Evolutionary conservation across 2,888 invertebrate genomes (phyloP), one percentile per base, ranked within the genome.

Genomic region (Phyllotreta cruciferae): DNA sequence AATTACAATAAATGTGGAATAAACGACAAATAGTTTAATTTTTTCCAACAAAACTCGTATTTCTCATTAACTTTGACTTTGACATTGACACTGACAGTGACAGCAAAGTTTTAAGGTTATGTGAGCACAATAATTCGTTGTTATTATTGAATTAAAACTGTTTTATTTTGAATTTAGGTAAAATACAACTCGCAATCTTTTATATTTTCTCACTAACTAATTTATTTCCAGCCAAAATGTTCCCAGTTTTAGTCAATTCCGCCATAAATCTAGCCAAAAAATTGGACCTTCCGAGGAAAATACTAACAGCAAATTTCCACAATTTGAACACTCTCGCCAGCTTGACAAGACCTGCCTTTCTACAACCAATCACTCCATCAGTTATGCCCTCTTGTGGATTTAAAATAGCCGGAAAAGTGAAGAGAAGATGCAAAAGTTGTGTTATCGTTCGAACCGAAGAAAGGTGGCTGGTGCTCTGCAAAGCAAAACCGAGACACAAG

Each of bases 361-460:
- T 77, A 58, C 52, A 60, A 24, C 74, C 77, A 6, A 36, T 54
- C 35, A 66, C 41, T 3, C 58, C 66, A 6, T 70, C 64, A 58
- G 6, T 78, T 1, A 57, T 75, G 6, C 77, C 74, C 49, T 72
- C 54, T 1, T 85, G 87, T 63, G 88, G 89, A 2, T 86, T 93
- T 73, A 94, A 94, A 84, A 85, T 90, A 2, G 90, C 87, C 75
- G 90, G 90, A 4, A 78, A 79, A 10, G 82, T 92, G 36, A 85
- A 83, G 62, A 84, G 87, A 58, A 86, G 94, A 42, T 95, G 95
- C 76, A 89, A 88, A 78, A 89, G 90, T 73, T 95, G 95, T 77
- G 91, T 89, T 73, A 85, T 90, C 74, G 88, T 91, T 8, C 82
- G 85, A 45, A 82, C 90, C 60, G 84, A 91, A 71, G 86, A 89